Conservation (phyloP, 2,888 invertebrate species). For the Archips crataeganus region DNA sequence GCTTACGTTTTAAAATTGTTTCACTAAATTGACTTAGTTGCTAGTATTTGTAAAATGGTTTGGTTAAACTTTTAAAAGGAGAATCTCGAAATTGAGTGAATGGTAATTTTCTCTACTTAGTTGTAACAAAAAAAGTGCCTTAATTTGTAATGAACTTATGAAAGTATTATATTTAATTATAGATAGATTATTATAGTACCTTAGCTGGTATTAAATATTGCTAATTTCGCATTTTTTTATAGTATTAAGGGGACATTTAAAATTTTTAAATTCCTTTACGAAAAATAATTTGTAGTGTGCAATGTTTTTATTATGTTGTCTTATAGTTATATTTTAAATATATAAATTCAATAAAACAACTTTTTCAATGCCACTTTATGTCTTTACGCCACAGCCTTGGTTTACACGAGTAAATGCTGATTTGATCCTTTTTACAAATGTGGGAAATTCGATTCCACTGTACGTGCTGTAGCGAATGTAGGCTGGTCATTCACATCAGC, state of each 20-base stretch:
- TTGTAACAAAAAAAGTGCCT: conserved; percentile 28
- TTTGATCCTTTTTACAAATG: too few species aligned
- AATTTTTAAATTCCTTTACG: background rate
- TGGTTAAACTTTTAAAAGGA: conserved; percentile 23
- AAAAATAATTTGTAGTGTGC: too few species aligned
- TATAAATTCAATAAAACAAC: too few species aligned
- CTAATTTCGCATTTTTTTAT: conserved; percentile 13
- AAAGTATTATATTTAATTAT: conserved; percentile 39
- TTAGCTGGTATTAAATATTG: conserved; percentile 10
- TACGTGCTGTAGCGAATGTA: too few species aligned
- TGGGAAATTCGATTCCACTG: too few species aligned
- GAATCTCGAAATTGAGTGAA: conserved; percentile 24
- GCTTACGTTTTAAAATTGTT: background rate
- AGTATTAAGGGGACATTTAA: conserved; percentile 4
- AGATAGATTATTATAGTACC: conserved; percentile 24
- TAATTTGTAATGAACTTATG: conserved; percentile 30
- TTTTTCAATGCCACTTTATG: too few species aligned
- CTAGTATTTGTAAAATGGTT: background rate
- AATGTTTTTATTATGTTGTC: background rate
- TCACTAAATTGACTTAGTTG: background rate
- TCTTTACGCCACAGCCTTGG: too few species aligned
- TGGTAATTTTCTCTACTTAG: background rate
- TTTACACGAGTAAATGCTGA: too few species aligned
- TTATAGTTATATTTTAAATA: too few species aligned
- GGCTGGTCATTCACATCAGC: too few species aligned